Evolutionary conservation across 2,113 vertebrate genomes (phyloP), one percentile per base, ranked within the genome.

Genomic region (Tretioscincus oriximinensis): DNA sequence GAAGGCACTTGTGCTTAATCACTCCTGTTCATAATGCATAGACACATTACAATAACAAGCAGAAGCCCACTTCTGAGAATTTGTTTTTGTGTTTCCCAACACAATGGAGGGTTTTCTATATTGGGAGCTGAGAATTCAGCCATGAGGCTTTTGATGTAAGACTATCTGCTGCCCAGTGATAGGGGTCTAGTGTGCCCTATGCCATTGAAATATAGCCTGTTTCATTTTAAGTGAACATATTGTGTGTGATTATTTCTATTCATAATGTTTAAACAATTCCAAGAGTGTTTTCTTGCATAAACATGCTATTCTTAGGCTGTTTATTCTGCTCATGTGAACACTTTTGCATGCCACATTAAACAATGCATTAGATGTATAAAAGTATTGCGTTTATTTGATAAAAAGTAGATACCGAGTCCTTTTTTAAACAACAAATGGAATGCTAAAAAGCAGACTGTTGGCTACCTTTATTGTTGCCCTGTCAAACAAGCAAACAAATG

Each of bases 311-410:
- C 28, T 51, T 10, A 67, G 29, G 21, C 10, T 29, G 20, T 31
- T 67, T 35, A 61, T 41, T 26, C n/a, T 14, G 73, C 83, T 89
- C 86, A 7, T 41, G 82, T 67, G 78, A 31, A 60, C 80, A 12
- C 22, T 54, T 41, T 16, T 28, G 18, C 31, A 65, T 51, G 74
- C 47, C 24, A 65, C 5, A 21, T 28, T 16, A n/a, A 41, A 47
- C 11, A 2, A 24, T 72, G 26, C 31, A 41, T 12, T 47, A 18
- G n/a, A 5, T 64, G 14, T 31, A 65, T n/a, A 20, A 77, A 10
- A 49, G 1, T 51, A n/a, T 45, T 18, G 31, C 3, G 14, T 35
- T 28, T 64, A 66, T 22, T 51, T 51, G 51, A 51, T 51, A 51
- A 51, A 51, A 16, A 28, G 41, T 21, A 64, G 24, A 47, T 63